Evolutionary conservation across 2,113 vertebrate genomes (phyloP).

Genomic region (Acanthisitta chloris): DNA sequence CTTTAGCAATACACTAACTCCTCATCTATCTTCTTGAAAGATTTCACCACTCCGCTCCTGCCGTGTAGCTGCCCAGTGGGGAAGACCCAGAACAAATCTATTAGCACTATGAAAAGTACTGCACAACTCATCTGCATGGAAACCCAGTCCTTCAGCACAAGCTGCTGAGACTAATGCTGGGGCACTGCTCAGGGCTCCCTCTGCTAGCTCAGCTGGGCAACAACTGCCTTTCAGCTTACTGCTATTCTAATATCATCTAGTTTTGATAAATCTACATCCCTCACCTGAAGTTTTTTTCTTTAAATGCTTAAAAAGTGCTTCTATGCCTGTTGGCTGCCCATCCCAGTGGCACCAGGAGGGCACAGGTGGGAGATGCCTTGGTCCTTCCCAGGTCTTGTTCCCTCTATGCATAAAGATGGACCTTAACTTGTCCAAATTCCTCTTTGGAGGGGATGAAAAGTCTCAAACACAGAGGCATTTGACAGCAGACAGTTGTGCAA

Average conservation of each 20-base stretch:
- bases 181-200: background rate
- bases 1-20: background rate
- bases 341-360: background rate
- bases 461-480: background rate
- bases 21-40: background rate
- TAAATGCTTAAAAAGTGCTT: background rate
- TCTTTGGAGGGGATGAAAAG: background rate
- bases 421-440: background rate
- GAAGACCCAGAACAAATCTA: background rate
- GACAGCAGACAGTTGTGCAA: background rate
- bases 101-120: background rate
- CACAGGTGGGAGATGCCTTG: background rate
- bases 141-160: background rate
- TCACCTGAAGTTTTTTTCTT: background rate
- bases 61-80: background rate
- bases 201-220: background rate
- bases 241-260: background rate
- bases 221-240: background rate
- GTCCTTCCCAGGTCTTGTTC: background rate
- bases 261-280: background rate
- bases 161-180: background rate
- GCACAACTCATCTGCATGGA: background rate
- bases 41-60: background rate
- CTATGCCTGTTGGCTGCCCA: background rate
- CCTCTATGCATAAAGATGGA: background rate